Percentiles rank a stretch among this genome's conserved stretches.
Evolutionary conservation across 2,888 invertebrate genomes (phyloP).

Genomic region (Biston betularia): DNA sequence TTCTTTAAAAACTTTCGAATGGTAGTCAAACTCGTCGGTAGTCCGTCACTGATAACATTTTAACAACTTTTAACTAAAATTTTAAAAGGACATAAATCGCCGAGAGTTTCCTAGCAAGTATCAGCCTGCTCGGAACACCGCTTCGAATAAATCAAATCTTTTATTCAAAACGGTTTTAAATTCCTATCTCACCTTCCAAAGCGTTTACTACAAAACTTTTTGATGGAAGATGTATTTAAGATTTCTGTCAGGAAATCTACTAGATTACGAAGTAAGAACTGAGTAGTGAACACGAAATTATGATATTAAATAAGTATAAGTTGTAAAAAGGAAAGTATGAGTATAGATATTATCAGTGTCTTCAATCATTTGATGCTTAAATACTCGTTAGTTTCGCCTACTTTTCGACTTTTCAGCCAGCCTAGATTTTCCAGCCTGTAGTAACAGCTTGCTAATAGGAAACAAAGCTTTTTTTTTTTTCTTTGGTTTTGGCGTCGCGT

Average conservation of each 20-base stretch:
- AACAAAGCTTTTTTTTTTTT: too few species aligned
- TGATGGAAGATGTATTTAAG: slow-evolving; percentile 37
- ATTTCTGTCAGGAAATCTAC: slow-evolving; percentile 39
- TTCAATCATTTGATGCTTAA: too few species aligned
- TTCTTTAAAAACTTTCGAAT: too few species aligned
- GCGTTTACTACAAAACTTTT: slow-evolving; percentile 42
- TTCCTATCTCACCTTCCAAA: slow-evolving; percentile 45
- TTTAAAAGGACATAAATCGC: slow-evolving; percentile 43
- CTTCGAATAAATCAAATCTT: slow-evolving; percentile 46
- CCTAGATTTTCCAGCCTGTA: too few species aligned
- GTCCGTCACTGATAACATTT: slow-evolving; percentile 23
- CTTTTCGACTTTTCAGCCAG: too few species aligned
- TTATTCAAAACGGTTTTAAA: slow-evolving; percentile 46
- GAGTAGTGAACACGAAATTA: too few species aligned
- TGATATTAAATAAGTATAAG: too few species aligned
- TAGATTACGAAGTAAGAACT: slow-evolving; percentile 29
- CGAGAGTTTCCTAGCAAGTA: slow-evolving; percentile 47
- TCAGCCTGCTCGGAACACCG: slow-evolving; percentile 39
- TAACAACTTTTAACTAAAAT: slow-evolving; percentile 21
- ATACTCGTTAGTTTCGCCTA: too few species aligned
- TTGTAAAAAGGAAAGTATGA: too few species aligned
- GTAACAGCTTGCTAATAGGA: too few species aligned
- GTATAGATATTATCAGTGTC: too few species aligned
- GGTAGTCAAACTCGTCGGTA: background rate
- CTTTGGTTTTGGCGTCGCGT: too few species aligned